Conservation (phyloP, 2,113 vertebrate genomes). For the Cyprinodon variegatus region DNA sequence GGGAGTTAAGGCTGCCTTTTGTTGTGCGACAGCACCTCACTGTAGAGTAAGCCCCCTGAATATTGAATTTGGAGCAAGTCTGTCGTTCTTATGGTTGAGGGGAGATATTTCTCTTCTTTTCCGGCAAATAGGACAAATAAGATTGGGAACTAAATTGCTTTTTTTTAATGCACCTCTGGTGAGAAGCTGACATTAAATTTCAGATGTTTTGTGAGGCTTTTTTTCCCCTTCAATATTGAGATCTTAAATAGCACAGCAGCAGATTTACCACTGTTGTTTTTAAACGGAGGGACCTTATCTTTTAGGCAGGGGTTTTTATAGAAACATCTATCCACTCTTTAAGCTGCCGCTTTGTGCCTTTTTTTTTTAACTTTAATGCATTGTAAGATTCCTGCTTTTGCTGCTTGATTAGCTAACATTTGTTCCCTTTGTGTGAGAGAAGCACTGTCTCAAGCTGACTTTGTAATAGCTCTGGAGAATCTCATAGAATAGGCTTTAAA, state of each 20-base stretch:
- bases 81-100: slow-evolving; percentile 15
- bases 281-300: not conserved
- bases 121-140: slow-evolving; percentile 26
- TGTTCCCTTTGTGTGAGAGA: not conserved
- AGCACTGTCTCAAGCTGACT: not conserved
- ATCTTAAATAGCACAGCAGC: not conserved
- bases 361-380: slow-evolving; percentile 4
- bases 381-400: not conserved
- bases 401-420: not conserved
- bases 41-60: slow-evolving; percentile 49
- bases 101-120: slow-evolving; percentile 6
- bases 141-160: slow-evolving; percentile 19
- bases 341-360: not conserved
- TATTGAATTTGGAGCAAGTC: slow-evolving; percentile 60
- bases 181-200: slow-evolving; percentile 5
- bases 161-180: slow-evolving; percentile 7
- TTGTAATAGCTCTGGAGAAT: not conserved
- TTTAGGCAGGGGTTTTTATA: not conserved
- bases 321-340: not conserved
- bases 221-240: not conserved
- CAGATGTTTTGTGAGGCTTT: not conserved
- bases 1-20: slow-evolving; percentile 55
- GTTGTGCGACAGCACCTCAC: slow-evolving; percentile 47
- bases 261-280: not conserved
- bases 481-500: not conserved